Evolutionary conservation across 2,797 vertebrate species (phyloP).

Genomic region (Thunnus albacares): DNA sequence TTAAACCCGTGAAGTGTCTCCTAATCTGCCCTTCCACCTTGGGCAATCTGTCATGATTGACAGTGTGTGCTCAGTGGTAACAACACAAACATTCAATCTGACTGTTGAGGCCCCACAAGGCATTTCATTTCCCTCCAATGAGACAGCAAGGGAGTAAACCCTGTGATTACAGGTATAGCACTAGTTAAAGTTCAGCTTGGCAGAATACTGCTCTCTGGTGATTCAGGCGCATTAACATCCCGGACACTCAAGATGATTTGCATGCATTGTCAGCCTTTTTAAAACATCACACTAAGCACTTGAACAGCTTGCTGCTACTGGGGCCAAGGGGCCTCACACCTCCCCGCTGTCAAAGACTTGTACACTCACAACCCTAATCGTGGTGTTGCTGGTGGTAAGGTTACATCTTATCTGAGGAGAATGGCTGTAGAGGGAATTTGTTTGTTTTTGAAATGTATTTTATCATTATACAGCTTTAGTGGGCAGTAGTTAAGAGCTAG

Average conservation of each 20-base stretch:
- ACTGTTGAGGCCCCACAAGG: constrained; percentile 67
- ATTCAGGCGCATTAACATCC: constrained; percentile 76
- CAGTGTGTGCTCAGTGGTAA: constrained; percentile 78
- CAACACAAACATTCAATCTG: constrained; percentile 82
- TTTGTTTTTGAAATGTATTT: constrained; percentile 21
- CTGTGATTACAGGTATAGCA: constrained; percentile 79
- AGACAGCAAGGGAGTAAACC: constrained; percentile 76
- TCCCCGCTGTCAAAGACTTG: constrained; percentile 75
- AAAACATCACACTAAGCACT: constrained; percentile 76
- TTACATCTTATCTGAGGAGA: constrained; percentile 64
- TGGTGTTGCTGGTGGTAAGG: constrained; percentile 43
- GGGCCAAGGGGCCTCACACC: constrained; percentile 75
- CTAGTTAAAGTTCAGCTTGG: constrained; percentile 79
- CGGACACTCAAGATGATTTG: constrained; percentile 78
- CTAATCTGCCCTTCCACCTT: constrained; percentile 81
- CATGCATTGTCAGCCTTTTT: constrained; percentile 80
- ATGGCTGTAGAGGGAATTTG: constrained; percentile 49
- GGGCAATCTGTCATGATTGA: constrained; percentile 81
- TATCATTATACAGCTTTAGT: constrained; percentile 31
- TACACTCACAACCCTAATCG: constrained; percentile 65
- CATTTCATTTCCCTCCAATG: constrained; percentile 74
- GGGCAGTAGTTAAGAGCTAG: constrained; percentile 34
- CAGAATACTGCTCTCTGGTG: constrained; percentile 72
- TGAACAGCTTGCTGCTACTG: constrained; percentile 76
- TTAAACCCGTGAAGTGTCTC: constrained; percentile 75